Evolutionary conservation across 2,888 invertebrate genomes (phyloP).

Genomic region (Luperina testacea): DNA sequence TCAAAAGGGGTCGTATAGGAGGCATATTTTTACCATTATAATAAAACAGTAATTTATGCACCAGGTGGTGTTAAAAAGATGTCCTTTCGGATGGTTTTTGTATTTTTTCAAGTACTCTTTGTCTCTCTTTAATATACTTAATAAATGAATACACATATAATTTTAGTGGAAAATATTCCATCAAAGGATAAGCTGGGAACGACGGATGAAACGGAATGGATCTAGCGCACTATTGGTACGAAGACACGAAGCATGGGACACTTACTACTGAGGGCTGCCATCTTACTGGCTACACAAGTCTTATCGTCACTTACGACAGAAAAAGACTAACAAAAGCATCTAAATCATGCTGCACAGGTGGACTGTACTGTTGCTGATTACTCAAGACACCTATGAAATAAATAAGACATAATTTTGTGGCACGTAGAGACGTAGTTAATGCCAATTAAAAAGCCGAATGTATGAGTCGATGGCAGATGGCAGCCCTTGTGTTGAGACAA

Average conservation of each 20-base stretch:
- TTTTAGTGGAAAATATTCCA: conserved; percentile 41
- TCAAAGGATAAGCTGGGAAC: conserved; percentile 51
- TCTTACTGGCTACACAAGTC: conserved; percentile 37
- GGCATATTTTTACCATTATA: not conserved
- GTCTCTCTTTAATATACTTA: conserved; percentile 13
- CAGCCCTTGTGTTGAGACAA: conserved; percentile 54
- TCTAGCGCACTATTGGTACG: conserved; percentile 51
- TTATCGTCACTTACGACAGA: conserved; percentile 9
- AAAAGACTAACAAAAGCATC: conserved; percentile 27
- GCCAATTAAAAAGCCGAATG: conserved; percentile 21
- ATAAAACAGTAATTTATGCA: not conserved
- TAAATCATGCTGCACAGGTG: conserved; percentile 14
- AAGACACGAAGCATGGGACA: conserved; percentile 61
- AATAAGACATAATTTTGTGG: conserved; percentile 10
- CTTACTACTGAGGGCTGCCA: conserved; percentile 61
- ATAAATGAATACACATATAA: conserved; percentile 39
- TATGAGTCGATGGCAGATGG: conserved; percentile 56
- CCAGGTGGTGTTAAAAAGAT: not conserved
- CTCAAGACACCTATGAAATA: conserved; percentile 21
- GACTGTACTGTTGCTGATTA: conserved; percentile 13
- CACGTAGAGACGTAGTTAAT: conserved; percentile 17
- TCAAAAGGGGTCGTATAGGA: not conserved
- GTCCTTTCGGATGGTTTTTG: no score
- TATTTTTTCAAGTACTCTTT: not conserved
- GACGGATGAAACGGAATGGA: conserved; percentile 43